Percentiles rank a stretch among this genome's conserved stretches.
These are phyloP conservation scores for Caenorhabditis doughertyi DNA, from an alignment of 2,888 invertebrate genomes.

Conservation along the genomic window DNA sequence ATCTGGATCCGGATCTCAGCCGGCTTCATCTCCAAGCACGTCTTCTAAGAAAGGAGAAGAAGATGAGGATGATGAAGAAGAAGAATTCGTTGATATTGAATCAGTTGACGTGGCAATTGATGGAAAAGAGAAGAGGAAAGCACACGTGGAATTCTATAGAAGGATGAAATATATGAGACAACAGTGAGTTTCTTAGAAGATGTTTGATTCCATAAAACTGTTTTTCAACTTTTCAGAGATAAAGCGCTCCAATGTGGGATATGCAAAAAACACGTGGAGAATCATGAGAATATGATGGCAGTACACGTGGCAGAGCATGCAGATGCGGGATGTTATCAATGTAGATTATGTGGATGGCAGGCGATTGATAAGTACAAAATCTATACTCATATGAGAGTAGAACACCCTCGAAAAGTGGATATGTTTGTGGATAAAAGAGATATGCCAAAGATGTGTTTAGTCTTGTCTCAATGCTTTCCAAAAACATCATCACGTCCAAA, in stretches of 20 bases:
- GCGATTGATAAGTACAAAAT: constrained; percentile 65
- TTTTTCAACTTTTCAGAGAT: constrained; percentile 59
- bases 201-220: neutral
- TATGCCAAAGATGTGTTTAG: constrained; percentile 65
- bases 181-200: constrained; percentile 35
- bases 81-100: constrained; percentile 73
- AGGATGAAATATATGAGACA: constrained; percentile 73
- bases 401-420: constrained; percentile 66
- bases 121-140: constrained; percentile 69
- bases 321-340: constrained; percentile 67
- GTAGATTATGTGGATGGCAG: constrained; percentile 70
- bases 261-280: constrained; percentile 66
- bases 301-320: constrained; percentile 70
- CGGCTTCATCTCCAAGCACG: constrained; percentile 59
- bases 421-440: constrained; percentile 68
- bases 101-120: constrained; percentile 63
- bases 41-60: constrained; percentile 58
- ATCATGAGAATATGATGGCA: constrained; percentile 70
- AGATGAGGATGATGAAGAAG: constrained; percentile 69
- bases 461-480: constrained; percentile 64
- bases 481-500: constrained; percentile 53
- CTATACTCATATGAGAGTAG: constrained; percentile 68
- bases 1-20: constrained; percentile 17
- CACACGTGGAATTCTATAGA: constrained; percentile 75
- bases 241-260: constrained; percentile 63